A percentile compares a stretch with the other conserved stretches of the same genome.
Conservation (phyloP, 1,140 invertebrate genomes). For the Tetramorium parvispinum region DNA sequence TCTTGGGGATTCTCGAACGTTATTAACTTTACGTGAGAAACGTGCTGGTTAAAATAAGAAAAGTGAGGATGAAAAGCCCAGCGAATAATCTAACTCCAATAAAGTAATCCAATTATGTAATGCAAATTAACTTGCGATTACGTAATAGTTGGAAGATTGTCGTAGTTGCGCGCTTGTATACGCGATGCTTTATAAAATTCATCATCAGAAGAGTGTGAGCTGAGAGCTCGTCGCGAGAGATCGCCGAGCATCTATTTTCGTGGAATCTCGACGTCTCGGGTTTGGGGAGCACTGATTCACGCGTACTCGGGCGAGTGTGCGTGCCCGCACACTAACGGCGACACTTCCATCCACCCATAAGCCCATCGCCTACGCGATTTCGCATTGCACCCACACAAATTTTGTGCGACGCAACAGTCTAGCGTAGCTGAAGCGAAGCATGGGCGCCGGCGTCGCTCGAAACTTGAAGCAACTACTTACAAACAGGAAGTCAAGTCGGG, state of each 20-base stretch:
- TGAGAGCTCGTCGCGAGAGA: too few species aligned
- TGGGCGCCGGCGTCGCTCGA: constrained; percentile 3
- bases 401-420: constrained; percentile 33
- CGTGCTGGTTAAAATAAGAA: background rate
- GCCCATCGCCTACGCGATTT: constrained; percentile 21
- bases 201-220: background rate
- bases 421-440: background rate
- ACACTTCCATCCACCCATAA: background rate
- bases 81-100: background rate
- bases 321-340: background rate
- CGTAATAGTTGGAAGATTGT: background rate
- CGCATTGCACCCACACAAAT: constrained; percentile 28
- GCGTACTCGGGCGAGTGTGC: background rate
- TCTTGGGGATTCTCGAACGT: background rate
- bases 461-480: background rate
- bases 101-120: constrained; percentile 7
- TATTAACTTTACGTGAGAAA: background rate
- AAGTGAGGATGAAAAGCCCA: background rate
- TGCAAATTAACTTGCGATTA: background rate
- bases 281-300: constrained; percentile 33
- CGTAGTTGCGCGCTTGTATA: background rate
- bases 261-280: background rate
- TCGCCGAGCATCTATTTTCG: background rate
- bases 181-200: background rate
- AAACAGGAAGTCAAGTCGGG: constrained; percentile 3